Evolutionary conservation across 1,140 invertebrate genomes (phyloP).

Genomic region (Thaumetopoea pityocampa): DNA sequence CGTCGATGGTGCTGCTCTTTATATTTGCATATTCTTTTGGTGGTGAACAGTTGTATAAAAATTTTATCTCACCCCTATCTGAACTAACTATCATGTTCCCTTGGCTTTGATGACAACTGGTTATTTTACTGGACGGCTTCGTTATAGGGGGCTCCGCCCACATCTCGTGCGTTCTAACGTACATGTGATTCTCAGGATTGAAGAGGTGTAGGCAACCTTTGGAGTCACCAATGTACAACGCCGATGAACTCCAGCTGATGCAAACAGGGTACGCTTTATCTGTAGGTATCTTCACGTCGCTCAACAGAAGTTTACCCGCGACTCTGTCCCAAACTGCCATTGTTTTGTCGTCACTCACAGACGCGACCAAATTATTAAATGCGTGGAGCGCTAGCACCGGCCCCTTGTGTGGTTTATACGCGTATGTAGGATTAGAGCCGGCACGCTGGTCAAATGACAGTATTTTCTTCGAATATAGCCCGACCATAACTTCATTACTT

Average conservation of each 20-base stretch:
- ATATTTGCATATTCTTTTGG: slow-evolving; percentile 49
- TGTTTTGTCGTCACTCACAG: slow-evolving; percentile 61
- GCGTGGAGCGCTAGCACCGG: slow-evolving; percentile 47
- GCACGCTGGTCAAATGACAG: slow-evolving; percentile 49
- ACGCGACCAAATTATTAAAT: slow-evolving; percentile 52
- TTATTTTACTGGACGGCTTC: slow-evolving; percentile 51
- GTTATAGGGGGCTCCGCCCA: slow-evolving; percentile 48
- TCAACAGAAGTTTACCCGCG: slow-evolving; percentile 51
- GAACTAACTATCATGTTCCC: slow-evolving; percentile 50
- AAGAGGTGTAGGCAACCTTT: slow-evolving; percentile 56
- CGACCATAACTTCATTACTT: slow-evolving; percentile 50
- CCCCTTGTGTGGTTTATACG: slow-evolving; percentile 55
- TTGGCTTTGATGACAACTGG: slow-evolving; percentile 48
- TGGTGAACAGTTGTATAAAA: slow-evolving; percentile 55
- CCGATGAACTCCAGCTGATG: slow-evolving; percentile 51
- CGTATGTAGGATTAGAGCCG: slow-evolving; percentile 36
- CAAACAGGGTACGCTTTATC: slow-evolving; percentile 55
- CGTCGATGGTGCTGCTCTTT: slow-evolving; percentile 48
- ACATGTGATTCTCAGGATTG: slow-evolving; percentile 42
- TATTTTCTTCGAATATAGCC: slow-evolving; percentile 60
- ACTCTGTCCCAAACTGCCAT: slow-evolving; percentile 58
- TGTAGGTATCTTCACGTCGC: slow-evolving; percentile 51
- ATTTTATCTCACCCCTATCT: slow-evolving; percentile 62
- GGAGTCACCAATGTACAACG: slow-evolving; percentile 61
- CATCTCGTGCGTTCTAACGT: slow-evolving; percentile 42